Evolutionary conservation across 2,797 vertebrate species (phyloP).

Genomic region (Alauda arvensis): DNA sequence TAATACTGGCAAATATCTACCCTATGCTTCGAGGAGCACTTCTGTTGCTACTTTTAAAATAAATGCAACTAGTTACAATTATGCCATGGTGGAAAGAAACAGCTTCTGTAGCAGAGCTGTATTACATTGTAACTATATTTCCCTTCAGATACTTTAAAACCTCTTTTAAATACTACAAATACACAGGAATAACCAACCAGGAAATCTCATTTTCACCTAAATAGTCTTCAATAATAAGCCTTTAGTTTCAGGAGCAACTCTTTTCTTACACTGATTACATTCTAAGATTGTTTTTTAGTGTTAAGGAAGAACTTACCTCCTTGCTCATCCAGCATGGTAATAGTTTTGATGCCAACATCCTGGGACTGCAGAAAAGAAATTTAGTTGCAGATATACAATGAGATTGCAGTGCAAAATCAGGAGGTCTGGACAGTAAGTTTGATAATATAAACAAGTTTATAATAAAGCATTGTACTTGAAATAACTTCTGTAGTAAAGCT

Average conservation of each 20-base stretch:
- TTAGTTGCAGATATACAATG: neutral
- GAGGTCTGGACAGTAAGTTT: neutral
- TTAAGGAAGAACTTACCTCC: conserved; percentile 79
- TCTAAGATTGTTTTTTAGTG: neutral
- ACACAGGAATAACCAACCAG: neutral
- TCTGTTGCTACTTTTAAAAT: neutral
- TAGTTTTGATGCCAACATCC: conserved; percentile 88
- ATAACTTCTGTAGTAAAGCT: neutral
- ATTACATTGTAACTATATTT: neutral
- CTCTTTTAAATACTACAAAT: neutral
- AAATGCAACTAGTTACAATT: neutral
- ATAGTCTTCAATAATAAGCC: neutral
- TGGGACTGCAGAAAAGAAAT: conserved; percentile 76
- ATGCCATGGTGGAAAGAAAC: neutral
- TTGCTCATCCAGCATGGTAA: conserved; percentile 91
- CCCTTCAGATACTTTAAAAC: neutral
- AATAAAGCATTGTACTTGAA: neutral
- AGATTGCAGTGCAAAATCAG: neutral
- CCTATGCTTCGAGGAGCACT: neutral
- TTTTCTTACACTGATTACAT: neutral
- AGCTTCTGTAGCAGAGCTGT: neutral
- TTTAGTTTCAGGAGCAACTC: neutral
- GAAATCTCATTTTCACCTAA: neutral
- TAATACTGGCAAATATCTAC: neutral
- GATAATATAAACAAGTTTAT: neutral